Conservation (phyloP, 2,888 invertebrate species). For the Pandemis heparana region DNA sequence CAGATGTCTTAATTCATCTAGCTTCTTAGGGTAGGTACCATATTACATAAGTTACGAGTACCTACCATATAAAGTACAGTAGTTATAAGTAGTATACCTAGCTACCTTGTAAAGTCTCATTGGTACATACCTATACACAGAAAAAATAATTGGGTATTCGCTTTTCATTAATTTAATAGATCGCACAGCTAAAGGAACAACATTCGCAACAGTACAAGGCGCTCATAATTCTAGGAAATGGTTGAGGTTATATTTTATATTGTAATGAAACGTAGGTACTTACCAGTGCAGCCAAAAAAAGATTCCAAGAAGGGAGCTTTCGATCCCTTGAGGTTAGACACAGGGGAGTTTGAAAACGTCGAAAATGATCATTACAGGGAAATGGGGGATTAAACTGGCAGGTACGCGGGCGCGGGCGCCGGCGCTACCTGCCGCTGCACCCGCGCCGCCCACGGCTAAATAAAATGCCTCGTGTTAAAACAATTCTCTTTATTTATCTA, state of each 20-base stretch:
- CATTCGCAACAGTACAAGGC: background rate
- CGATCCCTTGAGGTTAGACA: conserved; percentile 17
- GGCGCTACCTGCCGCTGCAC: conserved; percentile 71
- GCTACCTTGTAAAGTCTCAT: too few species aligned
- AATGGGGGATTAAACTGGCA: conserved; percentile 54
- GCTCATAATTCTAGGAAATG: background rate
- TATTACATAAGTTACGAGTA: too few species aligned
- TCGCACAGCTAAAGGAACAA: background rate
- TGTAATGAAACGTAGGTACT: background rate
- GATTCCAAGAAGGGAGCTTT: conserved; percentile 22
- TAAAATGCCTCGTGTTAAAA: conserved; percentile 72
- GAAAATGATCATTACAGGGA: conserved; percentile 36
- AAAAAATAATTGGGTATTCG: background rate
- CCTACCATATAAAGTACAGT: too few species aligned
- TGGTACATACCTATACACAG: background rate
- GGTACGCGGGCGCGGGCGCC: conserved; percentile 55
- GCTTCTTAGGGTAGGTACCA: too few species aligned
- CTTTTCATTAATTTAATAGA: background rate
- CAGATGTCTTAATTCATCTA: too few species aligned
- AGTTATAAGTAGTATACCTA: too few species aligned
- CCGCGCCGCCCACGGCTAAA: conserved; percentile 50
- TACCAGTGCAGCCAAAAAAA: conserved; percentile 10
- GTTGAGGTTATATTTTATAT: background rate
- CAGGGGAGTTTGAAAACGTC: conserved; percentile 24
- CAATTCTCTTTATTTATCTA: conserved; percentile 79